Evolutionary conservation across 2,888 invertebrate species (phyloP), one percentile per base, ranked within the genome.

Genomic region (Macrosoma leucophasiata): DNA sequence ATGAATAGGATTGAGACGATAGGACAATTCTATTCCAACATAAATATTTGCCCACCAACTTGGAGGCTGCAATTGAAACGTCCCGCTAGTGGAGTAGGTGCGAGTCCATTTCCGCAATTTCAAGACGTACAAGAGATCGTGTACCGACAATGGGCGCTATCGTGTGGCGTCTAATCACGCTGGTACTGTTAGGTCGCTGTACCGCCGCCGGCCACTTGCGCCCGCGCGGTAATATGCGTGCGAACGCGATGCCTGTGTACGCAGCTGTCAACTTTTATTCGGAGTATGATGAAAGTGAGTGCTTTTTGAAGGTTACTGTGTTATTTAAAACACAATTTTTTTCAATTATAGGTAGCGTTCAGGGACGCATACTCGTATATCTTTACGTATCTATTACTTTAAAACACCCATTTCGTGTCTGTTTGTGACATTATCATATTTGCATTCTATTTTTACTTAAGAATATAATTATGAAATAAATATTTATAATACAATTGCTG

Each of bases 101-200:
- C 74, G 58, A 72, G 72, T 77, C 72, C 74, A 78, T 81, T 82
- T 82, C 81, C 82, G 78, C 78, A 79, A 79, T 82, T 77, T 75
- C 77, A 66, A 76, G 73, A 76, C 72, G 75, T 71, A 74, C 72
- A 71, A 69, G 69, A 72, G 74, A 82, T 81, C 76, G 78, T 79
- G 79, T 75, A 69, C 78, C 72, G 81, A 82, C 82, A 82, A 82
- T 81, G 62, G 77, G 64, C 70, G 62, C 74, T 79, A 82, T 82
- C 78, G 78, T 76, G 77, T 75, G 77, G 72, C 75, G 84, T 79
- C 81, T 84, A 84, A 84, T 82, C 82, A 79, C 72, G 70, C 61
- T 58, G 67, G 72, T 82, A 79, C 79, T 73, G 78, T 77, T 78
- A 78, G 73, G 68, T 72, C 63, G 65, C 57, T 59, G 67, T 61